A percentile compares a stretch with the other conserved stretches of the same genome.
These are phyloP conservation scores for Pyrrhosoma nymphula DNA, from an alignment of 2,888 invertebrate species.

Conservation along the genomic window DNA sequence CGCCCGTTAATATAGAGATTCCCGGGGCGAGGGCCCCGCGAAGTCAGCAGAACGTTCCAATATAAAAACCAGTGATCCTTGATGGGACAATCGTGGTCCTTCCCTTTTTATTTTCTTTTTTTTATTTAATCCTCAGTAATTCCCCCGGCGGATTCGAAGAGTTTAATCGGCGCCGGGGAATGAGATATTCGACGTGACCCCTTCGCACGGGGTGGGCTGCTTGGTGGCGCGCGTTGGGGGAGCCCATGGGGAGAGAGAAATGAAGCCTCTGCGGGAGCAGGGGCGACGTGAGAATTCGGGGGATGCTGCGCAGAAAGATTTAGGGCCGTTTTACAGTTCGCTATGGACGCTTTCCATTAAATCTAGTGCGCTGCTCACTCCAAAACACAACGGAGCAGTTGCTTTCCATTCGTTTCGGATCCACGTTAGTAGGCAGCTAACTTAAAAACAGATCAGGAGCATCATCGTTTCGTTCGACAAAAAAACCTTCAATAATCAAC, in stretches of 20 bases:
- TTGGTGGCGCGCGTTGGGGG: background rate
- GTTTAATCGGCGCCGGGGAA: background rate
- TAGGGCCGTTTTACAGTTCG: background rate
- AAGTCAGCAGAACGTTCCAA: slow-evolving; percentile 35
- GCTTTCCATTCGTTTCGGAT: no score
- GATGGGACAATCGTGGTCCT: background rate
- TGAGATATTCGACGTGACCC: background rate
- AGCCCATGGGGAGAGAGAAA: background rate
- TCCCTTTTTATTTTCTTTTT: background rate
- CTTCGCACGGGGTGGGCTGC: background rate
- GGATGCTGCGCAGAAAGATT: background rate
- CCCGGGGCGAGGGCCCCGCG: background rate
- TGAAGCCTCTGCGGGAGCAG: background rate
- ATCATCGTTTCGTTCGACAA: no score
- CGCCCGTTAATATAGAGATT: slow-evolving; percentile 22
- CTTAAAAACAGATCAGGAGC: no score
- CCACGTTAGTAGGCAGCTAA: no score
- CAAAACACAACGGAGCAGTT: no score
- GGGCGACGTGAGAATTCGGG: background rate
- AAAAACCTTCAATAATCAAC: no score
- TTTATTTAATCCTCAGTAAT: background rate
- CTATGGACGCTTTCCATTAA: background rate
- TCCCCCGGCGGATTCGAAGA: background rate
- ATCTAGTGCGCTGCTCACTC: no score
- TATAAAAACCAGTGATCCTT: background rate